Evolutionary conservation across 1,140 invertebrate species (phyloP), one percentile per base, ranked within the genome.

Genomic region (Drosophila nasuta): DNA sequence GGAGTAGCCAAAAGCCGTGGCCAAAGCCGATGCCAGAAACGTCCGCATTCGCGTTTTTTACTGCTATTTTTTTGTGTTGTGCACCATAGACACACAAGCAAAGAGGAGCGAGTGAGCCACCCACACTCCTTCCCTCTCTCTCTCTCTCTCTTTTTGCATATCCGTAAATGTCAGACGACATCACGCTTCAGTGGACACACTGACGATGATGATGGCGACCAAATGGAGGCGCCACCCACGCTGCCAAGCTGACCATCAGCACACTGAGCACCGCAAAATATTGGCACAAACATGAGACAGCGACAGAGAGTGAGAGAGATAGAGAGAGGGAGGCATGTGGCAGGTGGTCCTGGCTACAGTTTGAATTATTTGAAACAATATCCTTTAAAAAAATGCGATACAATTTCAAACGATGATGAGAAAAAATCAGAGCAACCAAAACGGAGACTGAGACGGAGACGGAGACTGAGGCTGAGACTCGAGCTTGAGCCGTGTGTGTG

Each of bases 301-400:
- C 17, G 15, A 43, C 51, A 1, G 38, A 8, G 7, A 3, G 30
- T 5, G 6, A n/a, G n/a, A n/a, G n/a, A 8, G 6, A 7, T 7
- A 1, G 10, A 17, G 11, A 33, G 41, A 17, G 17, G 1, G 33
- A 7, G 33, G 33, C n/a, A 25, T 1, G 38, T 28, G 13, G 35
- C 30, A 10, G 13, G 38, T 13, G 73, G 60, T 75, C 59, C 60
- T 7, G 43, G 63, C 49, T 72, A 70, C 69, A 81, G 75, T 81
- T 91, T 87, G 89, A 91, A 91, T 91, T 91, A 91, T 91, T 91
- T 91, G 89, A 91, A 91, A 91, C 89, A 91, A 91, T 91, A 91
- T 91, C 82, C 85, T 89, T 75, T 51, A 81, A 88, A 91, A 91
- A 91, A 87, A 83, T 80, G 80, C 80, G 73, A 91, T 89, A 91